Conservation (phyloP, 2,888 invertebrate genomes). For the Lordiphosa fenestrarum region DNA sequence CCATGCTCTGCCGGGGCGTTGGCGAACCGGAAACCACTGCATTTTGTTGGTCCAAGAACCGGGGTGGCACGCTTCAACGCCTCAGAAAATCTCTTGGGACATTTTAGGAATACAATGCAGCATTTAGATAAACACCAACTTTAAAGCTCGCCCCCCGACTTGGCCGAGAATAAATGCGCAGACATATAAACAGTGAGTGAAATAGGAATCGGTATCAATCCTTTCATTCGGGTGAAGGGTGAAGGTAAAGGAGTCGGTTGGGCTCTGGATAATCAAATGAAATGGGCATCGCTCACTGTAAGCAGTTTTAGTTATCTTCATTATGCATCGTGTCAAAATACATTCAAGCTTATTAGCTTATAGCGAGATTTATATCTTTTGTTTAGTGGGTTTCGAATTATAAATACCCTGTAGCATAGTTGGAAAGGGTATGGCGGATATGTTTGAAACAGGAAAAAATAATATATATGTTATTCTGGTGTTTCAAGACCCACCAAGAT, state of each 20-base stretch:
- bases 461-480: too few species aligned
- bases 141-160: slow-evolving; percentile 38
- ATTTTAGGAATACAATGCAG: slow-evolving; percentile 70
- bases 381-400: too few species aligned
- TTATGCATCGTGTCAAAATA: not conserved
- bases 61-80: slow-evolving; percentile 80
- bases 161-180: slow-evolving; percentile 10
- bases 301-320: not conserved
- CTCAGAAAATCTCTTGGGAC: slow-evolving; percentile 76
- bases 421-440: too few species aligned
- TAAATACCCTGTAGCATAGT: too few species aligned
- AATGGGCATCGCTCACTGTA: too few species aligned
- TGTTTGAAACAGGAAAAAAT: too few species aligned
- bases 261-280: too few species aligned
- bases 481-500: too few species aligned
- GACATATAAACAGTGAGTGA: slow-evolving; percentile 1
- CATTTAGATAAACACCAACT: slow-evolving; percentile 69
- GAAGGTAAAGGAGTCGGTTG: not conserved
- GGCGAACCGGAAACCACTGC: slow-evolving; percentile 76
- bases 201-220: slow-evolving; percentile 18
- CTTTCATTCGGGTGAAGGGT: slow-evolving; percentile 15
- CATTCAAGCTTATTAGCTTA: too few species aligned
- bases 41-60: slow-evolving; percentile 68
- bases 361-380: too few species aligned
- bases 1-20: slow-evolving; percentile 45